Evolutionary conservation across 2,113 vertebrate genomes (phyloP), one percentile per base, ranked within the genome.

Genomic region (Pterocles orientalis): DNA sequence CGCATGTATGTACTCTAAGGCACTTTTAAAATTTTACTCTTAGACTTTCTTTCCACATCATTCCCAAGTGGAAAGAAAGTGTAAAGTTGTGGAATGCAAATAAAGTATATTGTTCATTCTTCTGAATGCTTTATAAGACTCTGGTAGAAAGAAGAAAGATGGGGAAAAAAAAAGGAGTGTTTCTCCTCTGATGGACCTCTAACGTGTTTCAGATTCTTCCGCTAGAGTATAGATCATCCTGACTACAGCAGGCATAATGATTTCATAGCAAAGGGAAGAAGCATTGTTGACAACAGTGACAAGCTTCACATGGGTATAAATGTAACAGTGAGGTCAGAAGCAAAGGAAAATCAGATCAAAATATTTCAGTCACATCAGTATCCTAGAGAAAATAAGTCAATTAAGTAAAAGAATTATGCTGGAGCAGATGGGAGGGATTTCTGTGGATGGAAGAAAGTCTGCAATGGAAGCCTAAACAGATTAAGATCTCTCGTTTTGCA

Each of bases 351-450:
- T 70, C 29, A 68, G n/a, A 66, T 78, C 51, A 43, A 60, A 64
- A 17, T 64, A 10, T 64, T 84, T 86, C 19, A 28, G 60, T 90
- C 48, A 45, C 51, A 58, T 61, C 19, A 6, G 4, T 65, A 57
- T 78, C 47, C 47, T 77, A 64, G 36, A 82, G 66, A 90, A 93
- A 96, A 34, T 51, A 90, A 90, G 54, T 70, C 72, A 85, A 33
- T 53, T 85, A 82, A 80, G 26, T 80, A 66, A 62, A 94, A 88
- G 14, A 70, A 73, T 31, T 3, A 75, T 64, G 43, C 51, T 83
- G 51, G 47, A 73, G 71, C 36, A 80, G 72, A 73, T 71, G 21
- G 14, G 21, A 45, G 16, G 10, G 18, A 31, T 78, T 94, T 71
- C 36, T 88, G 16, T 68, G 53, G 14, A 41, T 81, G 43, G 51